phyloP scores from a whole-genome alignment of 2,797 vertebrate genomes.

The Garrulus glandarius region DNA sequence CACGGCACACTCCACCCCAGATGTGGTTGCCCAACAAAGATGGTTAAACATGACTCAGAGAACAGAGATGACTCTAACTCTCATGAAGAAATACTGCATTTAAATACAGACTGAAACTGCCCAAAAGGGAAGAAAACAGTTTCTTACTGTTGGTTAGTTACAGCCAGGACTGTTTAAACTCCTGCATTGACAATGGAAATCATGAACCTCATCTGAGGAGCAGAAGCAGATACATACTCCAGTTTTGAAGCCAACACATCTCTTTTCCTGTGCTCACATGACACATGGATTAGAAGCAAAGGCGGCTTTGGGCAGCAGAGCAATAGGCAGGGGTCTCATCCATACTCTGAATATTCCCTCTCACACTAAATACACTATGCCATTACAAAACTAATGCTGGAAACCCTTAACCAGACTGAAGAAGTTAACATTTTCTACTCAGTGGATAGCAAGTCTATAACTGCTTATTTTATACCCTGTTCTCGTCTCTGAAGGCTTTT shows the following conservation, averaged over 20 bases:
- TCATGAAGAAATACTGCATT: neutral
- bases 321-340: neutral
- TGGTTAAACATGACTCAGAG: neutral
- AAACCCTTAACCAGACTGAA: neutral
- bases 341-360: neutral
- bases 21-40: neutral
- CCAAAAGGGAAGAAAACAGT: neutral
- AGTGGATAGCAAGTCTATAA: neutral
- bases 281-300: neutral
- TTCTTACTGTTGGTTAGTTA: neutral
- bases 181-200: neutral
- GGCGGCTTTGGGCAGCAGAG: neutral
- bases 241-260: neutral
- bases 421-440: slow-evolving; percentile 31
- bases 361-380: neutral
- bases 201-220: rapidly evolving
- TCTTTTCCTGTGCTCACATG: neutral
- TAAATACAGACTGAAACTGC: neutral
- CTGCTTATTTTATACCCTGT: slow-evolving; percentile 39
- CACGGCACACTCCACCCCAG: neutral
- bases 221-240: neutral
- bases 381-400: neutral
- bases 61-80: neutral
- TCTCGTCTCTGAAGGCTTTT: slow-evolving; percentile 61
- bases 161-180: neutral